phyloP scores from a whole-genome alignment of 2,888 invertebrate genomes.

The Ommatoiulus sabulosus region DNA sequence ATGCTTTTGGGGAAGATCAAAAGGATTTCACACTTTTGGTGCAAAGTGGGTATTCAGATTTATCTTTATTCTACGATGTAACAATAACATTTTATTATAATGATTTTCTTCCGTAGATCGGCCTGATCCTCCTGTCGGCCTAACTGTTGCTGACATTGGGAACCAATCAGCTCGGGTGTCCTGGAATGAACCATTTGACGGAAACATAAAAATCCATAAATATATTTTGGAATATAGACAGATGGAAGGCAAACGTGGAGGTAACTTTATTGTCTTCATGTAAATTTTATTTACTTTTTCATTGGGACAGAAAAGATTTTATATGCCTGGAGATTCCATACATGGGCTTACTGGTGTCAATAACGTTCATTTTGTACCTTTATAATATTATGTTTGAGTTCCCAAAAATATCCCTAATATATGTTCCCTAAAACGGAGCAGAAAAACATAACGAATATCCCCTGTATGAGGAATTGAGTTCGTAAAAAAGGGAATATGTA shows the following conservation, averaged over 20 bases:
- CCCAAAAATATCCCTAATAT: no score
- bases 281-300: background rate
- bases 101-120: slow-evolving; percentile 18
- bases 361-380: no score
- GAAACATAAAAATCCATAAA: slow-evolving; percentile 47
- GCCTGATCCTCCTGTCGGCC: slow-evolving; percentile 56
- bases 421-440: no score
- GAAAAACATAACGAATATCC: no score
- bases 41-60: slow-evolving; percentile 52
- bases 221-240: slow-evolving; percentile 54
- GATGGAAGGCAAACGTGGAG: slow-evolving; percentile 47
- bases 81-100: no score
- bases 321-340: no score
- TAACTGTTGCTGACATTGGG: slow-evolving; percentile 53
- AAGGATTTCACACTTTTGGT: slow-evolving; percentile 48
- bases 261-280: background rate
- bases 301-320: no score
- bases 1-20: slow-evolving; percentile 55
- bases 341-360: background rate
- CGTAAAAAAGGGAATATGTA: no score
- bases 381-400: no score
- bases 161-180: slow-evolving; percentile 56
- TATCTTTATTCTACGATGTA: background rate
- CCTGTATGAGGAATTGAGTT: no score
- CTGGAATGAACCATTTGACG: slow-evolving; percentile 57